These are phyloP conservation scores for Idaea dimidiata DNA, from an alignment of 2,888 invertebrate species.

Conservation along the genomic window DNA sequence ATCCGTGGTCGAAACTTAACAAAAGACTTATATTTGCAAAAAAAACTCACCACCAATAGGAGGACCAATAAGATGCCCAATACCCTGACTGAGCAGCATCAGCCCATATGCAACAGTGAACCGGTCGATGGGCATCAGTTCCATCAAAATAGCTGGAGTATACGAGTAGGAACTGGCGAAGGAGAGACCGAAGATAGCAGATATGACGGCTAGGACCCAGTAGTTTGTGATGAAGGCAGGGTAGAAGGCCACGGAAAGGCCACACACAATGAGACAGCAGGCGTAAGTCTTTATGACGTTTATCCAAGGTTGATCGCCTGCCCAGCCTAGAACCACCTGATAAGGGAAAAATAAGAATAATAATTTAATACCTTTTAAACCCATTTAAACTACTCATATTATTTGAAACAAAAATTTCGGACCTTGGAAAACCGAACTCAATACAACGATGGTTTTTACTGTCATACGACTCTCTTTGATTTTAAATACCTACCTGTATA, in stretches of 20 bases:
- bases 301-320: constrained; percentile 93
- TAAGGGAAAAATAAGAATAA: too few relatives aligned
- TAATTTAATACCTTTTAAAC: too few relatives aligned
- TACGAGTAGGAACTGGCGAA: constrained; percentile 95
- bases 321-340: constrained; percentile 90
- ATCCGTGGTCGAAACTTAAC: neutral
- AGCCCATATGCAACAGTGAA: constrained; percentile 96
- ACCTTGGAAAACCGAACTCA: too few relatives aligned
- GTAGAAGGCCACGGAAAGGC: constrained; percentile 81
- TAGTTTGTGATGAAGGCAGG: constrained; percentile 78
- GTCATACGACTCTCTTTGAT: too few relatives aligned
- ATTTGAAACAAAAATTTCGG: too few relatives aligned
- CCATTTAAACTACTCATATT: too few relatives aligned
- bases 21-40: neutral
- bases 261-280: constrained; percentile 86
- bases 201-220: constrained; percentile 68
- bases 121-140: constrained; percentile 92
- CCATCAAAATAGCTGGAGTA: constrained; percentile 93
- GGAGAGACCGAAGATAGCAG: constrained; percentile 90
- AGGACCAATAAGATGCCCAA: constrained; percentile 96
- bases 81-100: constrained; percentile 92
- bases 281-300: constrained; percentile 92
- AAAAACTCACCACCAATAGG: constrained; percentile 88
- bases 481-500: too few relatives aligned
- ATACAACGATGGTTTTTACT: too few relatives aligned